Conservation (phyloP, 2,888 invertebrate species). For the Drosophila imparisetae region DNA sequence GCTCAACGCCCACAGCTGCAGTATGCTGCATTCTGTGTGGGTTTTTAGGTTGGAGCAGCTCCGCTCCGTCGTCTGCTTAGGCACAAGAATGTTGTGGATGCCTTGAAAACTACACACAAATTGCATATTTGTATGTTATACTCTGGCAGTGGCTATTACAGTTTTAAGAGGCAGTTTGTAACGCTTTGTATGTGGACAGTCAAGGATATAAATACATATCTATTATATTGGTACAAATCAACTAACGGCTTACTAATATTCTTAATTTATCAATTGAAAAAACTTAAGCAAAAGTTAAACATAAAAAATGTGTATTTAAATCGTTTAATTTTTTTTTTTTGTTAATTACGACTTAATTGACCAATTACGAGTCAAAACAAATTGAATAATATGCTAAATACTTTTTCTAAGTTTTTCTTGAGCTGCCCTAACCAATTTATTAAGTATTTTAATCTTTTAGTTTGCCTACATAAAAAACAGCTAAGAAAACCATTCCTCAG, state of each 20-base stretch:
- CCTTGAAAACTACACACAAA: neutral
- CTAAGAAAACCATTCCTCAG: neutral
- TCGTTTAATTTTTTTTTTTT: neutral
- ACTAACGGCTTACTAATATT: neutral
- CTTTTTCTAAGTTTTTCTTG: neutral
- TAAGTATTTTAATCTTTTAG: too few relatives aligned
- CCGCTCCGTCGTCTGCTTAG: neutral
- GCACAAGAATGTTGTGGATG: slow-evolving; percentile 4
- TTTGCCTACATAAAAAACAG: neutral
- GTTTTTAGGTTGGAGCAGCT: slow-evolving; percentile 16
- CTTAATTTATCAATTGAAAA: neutral
- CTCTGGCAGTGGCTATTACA: neutral
- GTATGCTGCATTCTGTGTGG: slow-evolving; percentile 67
- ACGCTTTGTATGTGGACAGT: neutral
- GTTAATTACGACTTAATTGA: neutral
- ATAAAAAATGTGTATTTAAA: neutral
- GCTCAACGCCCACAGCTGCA: slow-evolving; percentile 84
- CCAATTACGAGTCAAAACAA: neutral
- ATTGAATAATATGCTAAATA: neutral
- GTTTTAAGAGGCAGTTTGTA: neutral
- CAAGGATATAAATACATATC: neutral
- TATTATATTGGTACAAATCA: neutral
- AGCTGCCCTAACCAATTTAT: too few relatives aligned
- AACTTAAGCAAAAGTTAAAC: neutral
- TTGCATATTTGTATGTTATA: neutral